Base-by-base conservation (phyloP, 2,888 invertebrate genomes). In the Scaptomyza caliginosa region DNA sequence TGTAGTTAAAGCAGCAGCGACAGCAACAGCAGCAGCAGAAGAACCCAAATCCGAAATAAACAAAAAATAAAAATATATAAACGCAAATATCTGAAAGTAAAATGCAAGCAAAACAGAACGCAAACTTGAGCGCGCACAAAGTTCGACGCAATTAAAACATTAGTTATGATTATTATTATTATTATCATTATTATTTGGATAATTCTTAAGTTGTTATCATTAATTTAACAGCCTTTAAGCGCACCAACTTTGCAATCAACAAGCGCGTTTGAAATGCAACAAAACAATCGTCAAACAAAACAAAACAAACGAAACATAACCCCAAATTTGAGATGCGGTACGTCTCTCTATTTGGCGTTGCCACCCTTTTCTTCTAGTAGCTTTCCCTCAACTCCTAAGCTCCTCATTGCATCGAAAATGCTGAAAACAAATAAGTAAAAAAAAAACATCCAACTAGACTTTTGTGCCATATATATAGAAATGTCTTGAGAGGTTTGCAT, bases 1-100 rank as follows among this genome's bases (percentile, higher is more conserved):
- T 74, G 81, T 68, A 86, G 86, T 86, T 83, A 86, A 86, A 65
- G 75, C 70, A 60, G 40, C n/a, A n/a, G n/a, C n/a, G n/a, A n/a
- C n/a, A 10, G 26, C 24, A 24, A 8, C 69, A 65, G 54, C 52
- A 36, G 34, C 69, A 60, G 38, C 69, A 67, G 57, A 42, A 38
- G 19, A 48, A 60, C 74, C 73, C 75, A 65, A 73, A 55, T 56
- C 48, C 62, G 64, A 64, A 64, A 50, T 16, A 34, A 0, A 8
- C 16, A 26, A 58, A 26, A 62, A 24, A 26, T 36, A 62, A 49
- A 17, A 39, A 36, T 40, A 70, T 40, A 55, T 16, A 16, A 34
- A 34, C 42, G 38, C 28, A 36, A 32, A 43, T 43, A 57, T 60
- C n/a, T 13, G 17, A 48, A 50, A 52, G 24, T 19, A 17, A 32